Evolutionary conservation across 2,113 vertebrate genomes (phyloP), one percentile per base, ranked within the genome.

Genomic region (Formicarius rufipectus): DNA sequence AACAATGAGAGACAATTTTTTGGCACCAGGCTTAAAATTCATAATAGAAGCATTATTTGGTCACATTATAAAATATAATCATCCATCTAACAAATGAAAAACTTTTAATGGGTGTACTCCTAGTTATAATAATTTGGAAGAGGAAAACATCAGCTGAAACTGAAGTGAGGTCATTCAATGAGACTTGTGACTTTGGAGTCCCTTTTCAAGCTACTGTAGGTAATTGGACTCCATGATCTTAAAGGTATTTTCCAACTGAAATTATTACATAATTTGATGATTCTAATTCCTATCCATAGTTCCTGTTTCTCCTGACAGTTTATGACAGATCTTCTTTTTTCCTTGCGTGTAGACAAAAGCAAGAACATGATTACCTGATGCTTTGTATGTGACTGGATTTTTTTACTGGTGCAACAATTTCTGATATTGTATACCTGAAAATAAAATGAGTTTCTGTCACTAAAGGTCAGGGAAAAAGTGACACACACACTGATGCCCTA

Each of bases 41-140:
- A 84, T 96, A 97, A 97, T 94, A 78, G 87, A 33, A n/a, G 91
- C 18, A 91, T 93, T 97, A 97, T 84, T 97, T 96, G 88, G 92
- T 81, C 80, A 77, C 67, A 78, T 94, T 92, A 84, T 96, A 94
- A 97, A 97, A 92, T 27, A 87, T n/a, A 87, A 94, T 94, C 90
- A 97, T 97, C 91, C 78, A 93, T 97, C 78, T 93, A 95, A 97
- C 92, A 97, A 96, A 97, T 85, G 58, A 85, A 98, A 97, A 96
- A 89, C 12, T 45, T 56, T 79, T 96, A 97, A 97, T 84, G 74
- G 50, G 37, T 77, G 27, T 30, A 94, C 75, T 97, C 76, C 92
- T 95, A 96, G 97, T 96, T 97, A 89, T 62, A 96, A 97, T 89
- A 96, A 91, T 96, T 96, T 96, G 75, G 87, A 97, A 97, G 63